phyloP scores from a whole-genome alignment of 2,888 invertebrate genomes.

The Apotomis capreana region DNA sequence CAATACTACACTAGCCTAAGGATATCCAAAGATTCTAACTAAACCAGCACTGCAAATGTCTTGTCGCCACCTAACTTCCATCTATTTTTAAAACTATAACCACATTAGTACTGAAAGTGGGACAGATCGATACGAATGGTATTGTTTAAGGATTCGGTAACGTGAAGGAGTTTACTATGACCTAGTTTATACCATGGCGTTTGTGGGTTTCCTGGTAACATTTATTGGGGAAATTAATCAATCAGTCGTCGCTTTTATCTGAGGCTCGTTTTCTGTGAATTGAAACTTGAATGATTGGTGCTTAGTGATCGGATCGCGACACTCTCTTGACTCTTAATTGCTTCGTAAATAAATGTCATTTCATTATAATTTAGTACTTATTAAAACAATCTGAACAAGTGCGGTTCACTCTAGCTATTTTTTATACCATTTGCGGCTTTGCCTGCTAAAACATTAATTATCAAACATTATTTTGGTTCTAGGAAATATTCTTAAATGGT shows the following conservation, averaged over 20 bases:
- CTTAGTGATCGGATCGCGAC: no score
- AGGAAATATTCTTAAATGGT: no score
- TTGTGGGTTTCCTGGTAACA: not conserved
- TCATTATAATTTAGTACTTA: no score
- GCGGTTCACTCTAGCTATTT: no score
- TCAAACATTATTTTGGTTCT: no score
- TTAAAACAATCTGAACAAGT: no score
- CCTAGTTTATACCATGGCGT: slow-evolving; percentile 4
- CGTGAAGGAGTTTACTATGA: slow-evolving; percentile 4
- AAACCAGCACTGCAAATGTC: not conserved
- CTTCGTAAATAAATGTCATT: no score
- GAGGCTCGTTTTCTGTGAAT: not conserved
- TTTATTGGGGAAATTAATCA: not conserved
- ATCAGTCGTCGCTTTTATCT: not conserved
- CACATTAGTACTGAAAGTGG: slow-evolving; percentile 15
- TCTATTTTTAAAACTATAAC: slow-evolving; percentile 8
- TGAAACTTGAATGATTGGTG: no score
- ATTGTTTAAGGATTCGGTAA: slow-evolving; percentile 17
- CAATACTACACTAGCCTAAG: not conserved
- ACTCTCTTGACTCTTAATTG: no score
- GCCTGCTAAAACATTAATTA: no score
- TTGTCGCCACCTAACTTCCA: not conserved
- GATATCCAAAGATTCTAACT: not conserved
- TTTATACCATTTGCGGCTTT: no score
- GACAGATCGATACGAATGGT: slow-evolving; percentile 18